Conservation (phyloP, 2,797 vertebrate species). For the Salarias fasciatus region DNA sequence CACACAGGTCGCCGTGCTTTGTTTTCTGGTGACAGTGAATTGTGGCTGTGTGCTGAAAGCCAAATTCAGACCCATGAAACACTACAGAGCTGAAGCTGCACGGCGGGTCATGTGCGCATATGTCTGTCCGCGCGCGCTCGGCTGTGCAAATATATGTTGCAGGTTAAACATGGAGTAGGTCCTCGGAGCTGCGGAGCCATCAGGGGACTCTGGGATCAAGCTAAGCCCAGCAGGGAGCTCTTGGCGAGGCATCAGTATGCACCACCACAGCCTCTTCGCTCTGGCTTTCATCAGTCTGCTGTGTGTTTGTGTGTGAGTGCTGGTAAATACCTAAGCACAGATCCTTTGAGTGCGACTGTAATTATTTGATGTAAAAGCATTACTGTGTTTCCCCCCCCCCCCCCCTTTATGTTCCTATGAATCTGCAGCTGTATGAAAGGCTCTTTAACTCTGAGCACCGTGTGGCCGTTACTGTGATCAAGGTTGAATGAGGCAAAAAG, state of each 20-base stretch:
- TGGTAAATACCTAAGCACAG: conserved; percentile 16
- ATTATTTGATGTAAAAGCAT: conserved; percentile 30
- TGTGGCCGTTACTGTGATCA: conserved; percentile 26
- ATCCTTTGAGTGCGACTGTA: conserved; percentile 17
- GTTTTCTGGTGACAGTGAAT: conserved; percentile 61
- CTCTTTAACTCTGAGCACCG: conserved; percentile 26
- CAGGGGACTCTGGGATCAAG: conserved; percentile 59
- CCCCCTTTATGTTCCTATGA: not conserved
- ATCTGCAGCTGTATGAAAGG: conserved; percentile 17
- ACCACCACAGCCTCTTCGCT: conserved; percentile 49
- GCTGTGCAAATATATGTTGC: conserved; percentile 30
- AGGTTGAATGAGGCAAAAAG: conserved; percentile 12
- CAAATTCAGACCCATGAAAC: conserved; percentile 62
- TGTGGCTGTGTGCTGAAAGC: conserved; percentile 52
- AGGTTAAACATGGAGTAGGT: conserved; percentile 57
- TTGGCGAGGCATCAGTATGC: conserved; percentile 72
- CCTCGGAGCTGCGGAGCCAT: conserved; percentile 63
- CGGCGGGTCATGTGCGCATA: conserved; percentile 3
- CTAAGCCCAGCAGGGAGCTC: conserved; percentile 70
- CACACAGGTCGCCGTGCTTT: conserved; percentile 48
- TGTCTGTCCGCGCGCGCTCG: conserved; percentile 27
- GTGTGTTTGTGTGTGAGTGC: conserved; percentile 12
- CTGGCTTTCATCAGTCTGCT: conserved; percentile 51
- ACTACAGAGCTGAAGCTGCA: conserved; percentile 35
- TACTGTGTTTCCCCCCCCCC: conserved; percentile 15